Evolutionary conservation across 2,888 invertebrate species (phyloP).

Genomic region (Pseudeuparius sepicola): DNA sequence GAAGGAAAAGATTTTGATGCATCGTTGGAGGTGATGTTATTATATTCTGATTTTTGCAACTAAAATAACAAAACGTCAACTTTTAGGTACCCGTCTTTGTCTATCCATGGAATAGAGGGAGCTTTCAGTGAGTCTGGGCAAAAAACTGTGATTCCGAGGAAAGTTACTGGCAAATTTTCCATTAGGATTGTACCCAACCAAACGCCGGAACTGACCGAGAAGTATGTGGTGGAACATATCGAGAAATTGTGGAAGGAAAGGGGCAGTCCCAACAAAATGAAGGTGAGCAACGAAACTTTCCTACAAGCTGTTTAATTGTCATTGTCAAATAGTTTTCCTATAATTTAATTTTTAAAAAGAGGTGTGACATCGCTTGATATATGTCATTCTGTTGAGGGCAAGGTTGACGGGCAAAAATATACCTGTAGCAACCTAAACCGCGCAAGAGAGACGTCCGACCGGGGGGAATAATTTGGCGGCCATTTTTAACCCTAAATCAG

Average conservation of each 20-base stretch:
- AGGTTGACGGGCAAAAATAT: no score
- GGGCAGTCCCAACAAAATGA: conserved; percentile 77
- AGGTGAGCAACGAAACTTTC: conserved; percentile 41
- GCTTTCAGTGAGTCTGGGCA: conserved; percentile 90
- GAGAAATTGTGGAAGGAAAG: conserved; percentile 68
- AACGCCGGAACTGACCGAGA: conserved; percentile 67
- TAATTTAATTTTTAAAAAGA: no score
- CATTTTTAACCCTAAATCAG: no score
- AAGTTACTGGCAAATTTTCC: conserved; percentile 94
- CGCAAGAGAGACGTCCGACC: no score
- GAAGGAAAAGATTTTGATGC: conserved; percentile 79
- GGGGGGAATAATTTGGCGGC: no score
- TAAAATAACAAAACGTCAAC: conserved; percentile 1
- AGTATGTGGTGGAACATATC: conserved; percentile 66
- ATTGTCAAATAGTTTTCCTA: no score
- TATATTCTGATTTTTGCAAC: not conserved
- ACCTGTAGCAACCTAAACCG: no score
- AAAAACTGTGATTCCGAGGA: conserved; percentile 89
- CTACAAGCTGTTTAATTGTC: no score
- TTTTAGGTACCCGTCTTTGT: conserved; percentile 63
- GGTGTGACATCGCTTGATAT: no score
- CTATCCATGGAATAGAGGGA: conserved; percentile 82
- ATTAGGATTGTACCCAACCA: conserved; percentile 91
- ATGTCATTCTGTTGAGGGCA: no score
- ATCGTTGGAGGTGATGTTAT: conserved; percentile 68